Evolutionary conservation across 2,888 invertebrate species (phyloP).

Genomic region (Sminthurinus aureus): DNA sequence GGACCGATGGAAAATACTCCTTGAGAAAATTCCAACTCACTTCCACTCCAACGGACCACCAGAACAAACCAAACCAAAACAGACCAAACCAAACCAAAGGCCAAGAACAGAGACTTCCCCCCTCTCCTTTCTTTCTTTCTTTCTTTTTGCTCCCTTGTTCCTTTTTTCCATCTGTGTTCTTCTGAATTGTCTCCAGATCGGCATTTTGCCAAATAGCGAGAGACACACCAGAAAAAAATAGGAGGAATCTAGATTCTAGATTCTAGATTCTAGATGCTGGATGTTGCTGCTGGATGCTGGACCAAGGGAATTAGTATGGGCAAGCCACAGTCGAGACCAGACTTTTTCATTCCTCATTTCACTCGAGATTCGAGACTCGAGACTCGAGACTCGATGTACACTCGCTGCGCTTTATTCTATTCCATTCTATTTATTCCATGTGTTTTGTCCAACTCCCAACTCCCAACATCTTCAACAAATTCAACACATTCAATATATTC

Average conservation of each 20-base stretch:
- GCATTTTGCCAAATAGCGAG: slow-evolving; percentile 55
- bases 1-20: slow-evolving; percentile 41
- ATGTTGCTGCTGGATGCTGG: neutral
- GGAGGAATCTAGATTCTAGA: neutral
- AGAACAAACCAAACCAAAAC: neutral
- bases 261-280: too few species aligned
- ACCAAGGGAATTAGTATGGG: slow-evolving; percentile 30
- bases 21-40: slow-evolving; percentile 44
- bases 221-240: slow-evolving; percentile 20
- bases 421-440: too few species aligned
- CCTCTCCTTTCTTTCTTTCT: slow-evolving; percentile 17
- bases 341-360: slow-evolving; percentile 6
- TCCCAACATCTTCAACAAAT: too few species aligned
- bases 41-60: slow-evolving; percentile 29
- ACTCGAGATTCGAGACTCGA: neutral
- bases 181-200: slow-evolving; percentile 38
- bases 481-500: too few species aligned
- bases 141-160: slow-evolving; percentile 4
- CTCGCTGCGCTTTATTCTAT: neutral
- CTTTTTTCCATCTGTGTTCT: neutral
- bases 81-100: neutral
- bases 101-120: neutral
- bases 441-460: too few species aligned
- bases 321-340: slow-evolving; percentile 29
- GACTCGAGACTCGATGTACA: neutral